Percentiles rank a stretch among this genome's conserved stretches.
Evolutionary conservation across 2,888 invertebrate species (phyloP).

Genomic region (Cryptocephalus primarius): DNA sequence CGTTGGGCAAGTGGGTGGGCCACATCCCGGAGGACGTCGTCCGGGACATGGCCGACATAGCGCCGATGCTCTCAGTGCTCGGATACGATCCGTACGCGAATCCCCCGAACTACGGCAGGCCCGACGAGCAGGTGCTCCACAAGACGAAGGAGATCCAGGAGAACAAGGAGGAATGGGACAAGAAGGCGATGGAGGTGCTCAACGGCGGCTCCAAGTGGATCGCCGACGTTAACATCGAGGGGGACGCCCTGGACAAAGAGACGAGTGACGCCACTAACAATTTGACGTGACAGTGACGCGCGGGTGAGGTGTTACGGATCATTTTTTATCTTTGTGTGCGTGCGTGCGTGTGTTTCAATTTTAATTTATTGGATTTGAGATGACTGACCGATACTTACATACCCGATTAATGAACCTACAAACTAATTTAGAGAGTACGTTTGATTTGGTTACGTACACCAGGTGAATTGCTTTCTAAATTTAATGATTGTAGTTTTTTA

Average conservation of each 20-base stretch:
- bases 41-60: conserved; percentile 82
- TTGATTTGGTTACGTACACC: too few relatives aligned
- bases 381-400: too few relatives aligned
- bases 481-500: too few relatives aligned
- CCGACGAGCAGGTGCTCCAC: conserved; percentile 63
- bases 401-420: too few relatives aligned
- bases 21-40: conserved; percentile 85
- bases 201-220: conserved; percentile 27
- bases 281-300: conserved; percentile 26
- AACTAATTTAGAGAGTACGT: too few relatives aligned
- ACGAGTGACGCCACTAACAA: conserved; percentile 31
- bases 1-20: conserved; percentile 86
- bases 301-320: too few relatives aligned
- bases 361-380: too few relatives aligned
- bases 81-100: conserved; percentile 96
- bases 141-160: conserved; percentile 43
- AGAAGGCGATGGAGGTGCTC: conserved; percentile 37
- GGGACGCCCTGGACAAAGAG: conserved; percentile 29
- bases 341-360: conserved; percentile 11
- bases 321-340: too few relatives aligned
- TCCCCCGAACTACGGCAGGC: conserved; percentile 88
- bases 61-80: conserved; percentile 85
- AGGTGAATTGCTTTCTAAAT: too few relatives aligned
- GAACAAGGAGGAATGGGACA: conserved; percentile 33
- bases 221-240: conserved; percentile 21